Percentiles rank a stretch among this genome's conserved stretches.
These are phyloP conservation scores for Hippoglossus stenolepis DNA, from an alignment of 2,113 vertebrate species.

Conservation along the genomic window DNA sequence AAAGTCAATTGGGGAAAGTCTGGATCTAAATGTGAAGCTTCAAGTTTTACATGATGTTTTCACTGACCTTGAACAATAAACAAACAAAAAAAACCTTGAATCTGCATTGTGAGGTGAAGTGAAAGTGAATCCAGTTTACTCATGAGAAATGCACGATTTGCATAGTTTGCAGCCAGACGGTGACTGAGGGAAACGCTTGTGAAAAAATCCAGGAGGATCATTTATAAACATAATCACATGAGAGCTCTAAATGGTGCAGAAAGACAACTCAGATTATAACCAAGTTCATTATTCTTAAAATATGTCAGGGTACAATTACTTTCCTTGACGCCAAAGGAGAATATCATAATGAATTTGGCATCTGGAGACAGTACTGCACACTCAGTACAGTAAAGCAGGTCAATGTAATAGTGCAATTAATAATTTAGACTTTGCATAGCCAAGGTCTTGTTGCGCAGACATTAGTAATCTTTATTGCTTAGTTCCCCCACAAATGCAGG, in stretches of 20 bases:
- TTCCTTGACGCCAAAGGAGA: background rate
- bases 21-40: background rate
- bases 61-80: background rate
- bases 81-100: background rate
- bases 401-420: background rate
- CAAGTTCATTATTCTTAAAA: background rate
- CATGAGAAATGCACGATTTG: background rate
- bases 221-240: background rate
- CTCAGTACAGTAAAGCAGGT: conserved; percentile 1
- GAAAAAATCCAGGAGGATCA: background rate
- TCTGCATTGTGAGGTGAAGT: background rate
- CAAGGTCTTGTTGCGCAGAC: conserved; percentile 7
- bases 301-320: background rate
- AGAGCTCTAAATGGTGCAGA: background rate
- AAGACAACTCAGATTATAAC: background rate
- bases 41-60: background rate
- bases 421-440: background rate
- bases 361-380: background rate
- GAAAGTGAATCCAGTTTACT: background rate
- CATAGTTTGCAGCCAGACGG: too few species aligned
- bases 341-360: conserved; percentile 2
- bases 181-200: too few species aligned
- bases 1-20: background rate
- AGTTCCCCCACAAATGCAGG: too few species aligned
- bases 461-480: background rate